A percentile compares a stretch with the other conserved stretches of the same genome.
Conservation (phyloP, 2,113 vertebrate genomes). For the Apus apus region DNA sequence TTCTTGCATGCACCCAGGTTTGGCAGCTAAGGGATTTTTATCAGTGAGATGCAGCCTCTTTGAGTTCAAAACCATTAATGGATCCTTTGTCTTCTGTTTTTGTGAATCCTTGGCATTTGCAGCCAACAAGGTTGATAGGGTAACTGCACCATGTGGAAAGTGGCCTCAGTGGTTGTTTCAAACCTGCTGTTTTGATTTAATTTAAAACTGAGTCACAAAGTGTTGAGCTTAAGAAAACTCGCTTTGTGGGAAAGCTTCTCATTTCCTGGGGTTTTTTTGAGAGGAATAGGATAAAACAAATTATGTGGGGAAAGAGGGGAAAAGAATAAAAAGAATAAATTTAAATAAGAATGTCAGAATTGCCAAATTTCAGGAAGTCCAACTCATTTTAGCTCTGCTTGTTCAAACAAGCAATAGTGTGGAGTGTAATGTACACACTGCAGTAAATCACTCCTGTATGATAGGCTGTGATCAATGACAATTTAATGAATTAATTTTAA, state of each 20-base stretch:
- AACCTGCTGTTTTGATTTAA: neutral
- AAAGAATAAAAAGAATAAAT: neutral
- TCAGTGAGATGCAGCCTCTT: neutral
- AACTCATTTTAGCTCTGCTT: neutral
- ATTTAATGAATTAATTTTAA: conserved; percentile 70
- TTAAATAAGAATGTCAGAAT: neutral
- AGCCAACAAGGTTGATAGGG: neutral
- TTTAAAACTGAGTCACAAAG: neutral
- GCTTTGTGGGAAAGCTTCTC: conserved; percentile 17
- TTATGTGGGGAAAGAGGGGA: neutral
- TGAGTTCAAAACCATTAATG: neutral
- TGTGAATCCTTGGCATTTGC: neutral
- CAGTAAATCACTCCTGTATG: conserved; percentile 47
- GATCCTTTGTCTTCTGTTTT: neutral
- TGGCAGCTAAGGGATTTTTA: neutral
- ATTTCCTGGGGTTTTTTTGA: conserved; percentile 20
- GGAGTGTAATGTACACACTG: neutral
- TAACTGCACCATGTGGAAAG: rapidly evolving
- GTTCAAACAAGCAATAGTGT: neutral
- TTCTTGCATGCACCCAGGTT: neutral
- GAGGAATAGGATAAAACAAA: neutral
- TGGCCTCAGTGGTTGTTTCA: neutral
- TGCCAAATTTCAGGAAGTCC: neutral
- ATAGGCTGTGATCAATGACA: conserved; percentile 67
- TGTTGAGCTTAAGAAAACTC: neutral